phyloP scores from a whole-genome alignment of 2,888 invertebrate species.

The Smittia sp. region DNA sequence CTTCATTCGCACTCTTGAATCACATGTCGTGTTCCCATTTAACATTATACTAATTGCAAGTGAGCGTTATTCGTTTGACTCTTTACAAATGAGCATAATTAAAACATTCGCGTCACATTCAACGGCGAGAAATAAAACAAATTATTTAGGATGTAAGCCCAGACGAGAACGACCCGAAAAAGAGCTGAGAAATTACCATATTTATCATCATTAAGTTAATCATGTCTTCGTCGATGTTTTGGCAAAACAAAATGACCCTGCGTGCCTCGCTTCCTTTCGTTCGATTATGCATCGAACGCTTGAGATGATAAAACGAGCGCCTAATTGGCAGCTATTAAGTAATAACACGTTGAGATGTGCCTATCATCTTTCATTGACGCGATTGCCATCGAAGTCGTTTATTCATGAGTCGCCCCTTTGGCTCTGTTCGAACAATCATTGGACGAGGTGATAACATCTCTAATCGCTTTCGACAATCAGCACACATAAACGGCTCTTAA shows the following conservation, averaged over 20 bases:
- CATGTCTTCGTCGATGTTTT: constrained; percentile 21
- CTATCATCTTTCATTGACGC: constrained; percentile 1
- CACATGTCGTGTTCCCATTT: too few relatives aligned
- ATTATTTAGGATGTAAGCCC: constrained; percentile 23
- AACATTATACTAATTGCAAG: neutral
- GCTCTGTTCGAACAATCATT: constrained; percentile 23
- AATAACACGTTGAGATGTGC: constrained; percentile 36
- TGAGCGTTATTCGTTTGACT: neutral
- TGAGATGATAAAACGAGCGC: constrained; percentile 27
- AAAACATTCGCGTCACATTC: neutral
- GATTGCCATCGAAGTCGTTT: constrained; percentile 3
- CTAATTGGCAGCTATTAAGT: constrained; percentile 41
- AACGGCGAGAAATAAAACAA: neutral
- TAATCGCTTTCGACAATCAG: neutral
- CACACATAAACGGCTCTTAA: constrained; percentile 3
- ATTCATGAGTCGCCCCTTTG: neutral
- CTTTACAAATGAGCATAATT: constrained; percentile 7
- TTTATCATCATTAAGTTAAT: constrained; percentile 38
- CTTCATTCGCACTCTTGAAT: neutral
- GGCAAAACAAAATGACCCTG: neutral
- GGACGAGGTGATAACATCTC: constrained; percentile 38
- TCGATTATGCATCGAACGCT: neutral
- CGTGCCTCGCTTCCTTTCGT: neutral
- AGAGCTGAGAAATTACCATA: constrained; percentile 31
- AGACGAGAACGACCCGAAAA: neutral